Evolutionary conservation across 1,140 invertebrate species (phyloP), one percentile per base, ranked within the genome.

Genomic region (Drosophila auraria): DNA sequence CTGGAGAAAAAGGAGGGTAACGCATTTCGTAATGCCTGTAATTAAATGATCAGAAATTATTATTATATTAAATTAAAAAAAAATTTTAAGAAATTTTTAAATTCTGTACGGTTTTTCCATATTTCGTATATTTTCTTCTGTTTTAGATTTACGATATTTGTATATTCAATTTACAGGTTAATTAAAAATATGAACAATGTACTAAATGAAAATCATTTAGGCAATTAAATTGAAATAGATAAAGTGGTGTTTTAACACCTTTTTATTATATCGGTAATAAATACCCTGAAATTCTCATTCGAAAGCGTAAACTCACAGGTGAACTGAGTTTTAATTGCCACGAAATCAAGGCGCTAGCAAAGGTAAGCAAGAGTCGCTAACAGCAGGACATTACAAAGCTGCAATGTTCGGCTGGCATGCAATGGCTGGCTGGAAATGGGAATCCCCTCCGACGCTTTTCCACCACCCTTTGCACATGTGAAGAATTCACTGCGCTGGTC

Each of bases 331-430:
- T 66, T 77, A 77, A 77, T 69, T 77, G 49, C 54, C 40, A 42
- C n/a, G 20, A 56, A 75, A 75, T 63, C 58, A 49, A 27, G 42
- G 33, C 56, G 36, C 4, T 60, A 7, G 30, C 51, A 44, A 61
- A 20, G 38, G 20, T 11, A 44, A 59, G 53, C 11, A 42, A 47
- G 53, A 33, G 44, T 47, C 75, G 63, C 74, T 69, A 78, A 78
- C 73, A 78, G 63, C 75, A 69, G 75, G 74, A 78, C 75, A 78
- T 78, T 78, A 69, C 17, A 69, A 75, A 60, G 75, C 49, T 38
- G 36, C 61, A 60, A 78, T 61, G 63, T 47, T 27, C 25, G 47
- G 23, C 49, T 69, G 44, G 64, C 75, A 78, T 78, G 75, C 75
- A 56, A 76, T 42, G 70, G 44, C 17, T 42, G 38, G 8, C 38